Evolutionary conservation across 2,113 vertebrate genomes (phyloP).

Genomic region (Dunckerocampus dactyliophorus): DNA sequence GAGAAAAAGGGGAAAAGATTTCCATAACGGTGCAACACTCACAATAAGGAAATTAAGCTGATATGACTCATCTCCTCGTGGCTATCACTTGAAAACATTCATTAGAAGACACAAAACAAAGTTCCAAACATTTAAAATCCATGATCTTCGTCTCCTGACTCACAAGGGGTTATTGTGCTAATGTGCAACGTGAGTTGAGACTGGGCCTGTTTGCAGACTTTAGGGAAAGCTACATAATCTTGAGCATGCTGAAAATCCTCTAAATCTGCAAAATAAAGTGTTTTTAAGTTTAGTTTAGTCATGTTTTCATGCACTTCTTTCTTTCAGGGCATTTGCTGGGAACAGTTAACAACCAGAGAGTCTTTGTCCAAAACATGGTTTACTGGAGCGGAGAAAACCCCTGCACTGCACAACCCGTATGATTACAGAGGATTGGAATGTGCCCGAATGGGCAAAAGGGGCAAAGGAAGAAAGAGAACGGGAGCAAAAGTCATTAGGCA

Average conservation of each 20-base stretch:
- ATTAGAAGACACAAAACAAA: slow-evolving; percentile 44
- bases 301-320: slow-evolving; percentile 21
- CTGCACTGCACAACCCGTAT: slow-evolving; percentile 57
- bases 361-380: slow-evolving; percentile 60
- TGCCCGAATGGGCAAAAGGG: slow-evolving; percentile 39
- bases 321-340: slow-evolving; percentile 20
- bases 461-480: slow-evolving; percentile 31
- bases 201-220: slow-evolving; percentile 14
- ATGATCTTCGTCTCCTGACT: slow-evolving; percentile 42
- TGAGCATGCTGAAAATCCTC: not conserved
- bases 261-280: slow-evolving; percentile 11
- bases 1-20: slow-evolving; percentile 33
- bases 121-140: slow-evolving; percentile 38
- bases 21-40: slow-evolving; percentile 48
- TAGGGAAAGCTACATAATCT: slow-evolving; percentile 8
- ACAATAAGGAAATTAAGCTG: slow-evolving; percentile 48
- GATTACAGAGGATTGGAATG: slow-evolving; percentile 74
- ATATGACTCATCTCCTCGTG: slow-evolving; percentile 54
- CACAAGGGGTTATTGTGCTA: slow-evolving; percentile 37
- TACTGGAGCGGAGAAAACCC: slow-evolving; percentile 38
- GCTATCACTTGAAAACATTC: slow-evolving; percentile 18
- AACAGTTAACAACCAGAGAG: slow-evolving; percentile 33
- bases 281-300: not conserved
- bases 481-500: slow-evolving; percentile 24
- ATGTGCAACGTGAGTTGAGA: slow-evolving; percentile 12